Evolutionary conservation across 2,797 vertebrate species (phyloP).

Genomic region (Sciurus carolinensis): DNA sequence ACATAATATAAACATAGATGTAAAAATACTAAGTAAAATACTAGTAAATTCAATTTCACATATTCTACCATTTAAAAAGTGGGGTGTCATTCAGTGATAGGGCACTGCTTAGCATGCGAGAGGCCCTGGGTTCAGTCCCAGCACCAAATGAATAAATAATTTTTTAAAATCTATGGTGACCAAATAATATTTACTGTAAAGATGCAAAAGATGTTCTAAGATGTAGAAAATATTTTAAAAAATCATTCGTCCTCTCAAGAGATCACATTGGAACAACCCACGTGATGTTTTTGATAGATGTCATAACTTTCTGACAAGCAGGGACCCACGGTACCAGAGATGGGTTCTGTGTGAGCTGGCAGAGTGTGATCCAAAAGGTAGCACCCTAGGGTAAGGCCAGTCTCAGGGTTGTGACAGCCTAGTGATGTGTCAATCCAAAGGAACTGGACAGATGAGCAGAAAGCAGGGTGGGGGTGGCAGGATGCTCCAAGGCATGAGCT

Average conservation of each 20-base stretch:
- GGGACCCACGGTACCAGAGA: not conserved
- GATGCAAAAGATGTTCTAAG: not conserved
- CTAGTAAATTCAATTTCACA: slow-evolving; percentile 19
- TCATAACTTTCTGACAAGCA: not conserved
- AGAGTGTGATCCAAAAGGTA: not conserved
- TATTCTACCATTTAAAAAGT: not conserved
- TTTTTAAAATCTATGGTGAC: not conserved
- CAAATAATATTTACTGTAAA: not conserved
- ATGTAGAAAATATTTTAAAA: not conserved
- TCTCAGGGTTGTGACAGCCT: not conserved
- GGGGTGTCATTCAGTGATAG: not conserved
- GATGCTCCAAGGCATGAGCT: not conserved
- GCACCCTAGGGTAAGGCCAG: not conserved
- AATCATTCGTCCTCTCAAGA: slow-evolving; percentile 29
- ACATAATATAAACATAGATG: not conserved
- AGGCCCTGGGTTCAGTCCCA: not conserved
- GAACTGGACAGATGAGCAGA: not conserved
- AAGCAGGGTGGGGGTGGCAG: not conserved
- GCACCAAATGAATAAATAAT: not conserved
- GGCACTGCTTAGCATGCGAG: not conserved
- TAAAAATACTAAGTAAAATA: slow-evolving; percentile 27
- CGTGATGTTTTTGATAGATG: not conserved
- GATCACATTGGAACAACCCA: not conserved
- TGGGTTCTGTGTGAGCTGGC: not conserved
- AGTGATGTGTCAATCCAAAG: not conserved